Evolutionary conservation across 2,888 invertebrate genomes (phyloP), one percentile per base, ranked within the genome.

Genomic region (Drosophila barbarae): DNA sequence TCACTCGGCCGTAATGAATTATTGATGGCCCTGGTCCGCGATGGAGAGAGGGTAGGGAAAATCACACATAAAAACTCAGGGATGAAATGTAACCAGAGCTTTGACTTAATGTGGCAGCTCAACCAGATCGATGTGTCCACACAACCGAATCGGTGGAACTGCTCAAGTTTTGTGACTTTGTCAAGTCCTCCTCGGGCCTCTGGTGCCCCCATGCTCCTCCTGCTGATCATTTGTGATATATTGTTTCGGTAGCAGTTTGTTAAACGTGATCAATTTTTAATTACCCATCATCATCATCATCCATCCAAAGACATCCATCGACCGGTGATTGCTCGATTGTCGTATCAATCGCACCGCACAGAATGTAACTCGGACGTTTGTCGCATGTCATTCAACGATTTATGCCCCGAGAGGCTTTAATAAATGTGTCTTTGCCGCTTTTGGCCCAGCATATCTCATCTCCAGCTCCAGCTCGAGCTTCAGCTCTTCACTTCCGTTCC

Each of bases 241-340:
- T 82, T 82, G 82, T 84, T 84, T 80, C 83, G 71, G 81, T 82
- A 80, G 85, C 83, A 83, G 84, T 82, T 84, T 84, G 82, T 83
- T 82, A 86, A 86, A 87, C 87, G 84, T 86, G 87, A 87, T 87
- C 87, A 87, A 86, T 85, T 87, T 87, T 87, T 87, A 87, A 87
- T 87, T 87, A 87, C 87, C 84, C 77, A 77, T 80, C 84, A 79
- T 72, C 77, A 73, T 77, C 84, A 68, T 69, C 64, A 36, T 46
- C 64, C 77, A 71, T 70, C 64, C 68, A 65, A 32, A 60, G 59
- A 55, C 65, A 53, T 36, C 34, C 56, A 44, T 57, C 63, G 69
- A 46, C 49, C 60, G 63, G 15, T 26, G 57, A 55, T 58, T 51
- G 60, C 47, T 44, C 67, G 55, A 58, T 69, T 67, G 71, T 63